phyloP scores from a whole-genome alignment of 2,113 vertebrate species.

The Pardalotus punctatus region DNA sequence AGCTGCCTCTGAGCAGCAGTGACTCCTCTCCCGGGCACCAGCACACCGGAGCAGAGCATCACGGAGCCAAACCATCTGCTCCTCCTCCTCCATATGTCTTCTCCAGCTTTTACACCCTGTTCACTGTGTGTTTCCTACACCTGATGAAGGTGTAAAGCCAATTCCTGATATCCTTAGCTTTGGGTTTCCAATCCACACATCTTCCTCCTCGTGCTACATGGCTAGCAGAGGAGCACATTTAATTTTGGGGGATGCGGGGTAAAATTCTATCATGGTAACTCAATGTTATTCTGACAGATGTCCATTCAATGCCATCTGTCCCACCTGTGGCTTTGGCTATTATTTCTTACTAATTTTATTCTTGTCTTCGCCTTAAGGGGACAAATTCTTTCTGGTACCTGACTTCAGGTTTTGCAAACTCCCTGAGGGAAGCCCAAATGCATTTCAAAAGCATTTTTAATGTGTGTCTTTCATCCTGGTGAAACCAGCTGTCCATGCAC shows the following conservation, averaged over 20 bases:
- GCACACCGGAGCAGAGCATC: not conserved
- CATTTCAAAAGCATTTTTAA: slow-evolving; percentile 48
- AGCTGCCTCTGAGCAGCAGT: not conserved
- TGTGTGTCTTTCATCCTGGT: slow-evolving; percentile 34
- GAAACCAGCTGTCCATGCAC: slow-evolving; percentile 47
- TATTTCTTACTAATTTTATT: slow-evolving; percentile 52
- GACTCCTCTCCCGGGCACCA: not conserved
- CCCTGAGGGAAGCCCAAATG: slow-evolving; percentile 24
- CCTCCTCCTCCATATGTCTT: not conserved
- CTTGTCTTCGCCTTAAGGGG: slow-evolving; percentile 1
- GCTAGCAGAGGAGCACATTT: not conserved
- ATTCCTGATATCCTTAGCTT: not conserved
- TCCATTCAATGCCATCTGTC: slow-evolving; percentile 39
- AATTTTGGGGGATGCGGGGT: not conserved
- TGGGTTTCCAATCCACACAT: not conserved
- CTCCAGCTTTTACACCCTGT: not conserved
- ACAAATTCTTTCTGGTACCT: slow-evolving; percentile 43
- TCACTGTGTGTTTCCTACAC: not conserved
- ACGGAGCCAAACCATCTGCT: not conserved
- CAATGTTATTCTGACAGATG: not conserved
- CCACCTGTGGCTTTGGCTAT: slow-evolving; percentile 31
- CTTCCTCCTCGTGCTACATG: not conserved
- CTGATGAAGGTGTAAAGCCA: not conserved
- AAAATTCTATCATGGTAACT: not conserved
- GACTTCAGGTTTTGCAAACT: slow-evolving; percentile 18